Evolutionary conservation across 2,113 vertebrate genomes (phyloP), one percentile per base, ranked within the genome.

Genomic region (Stercorarius parasiticus): DNA sequence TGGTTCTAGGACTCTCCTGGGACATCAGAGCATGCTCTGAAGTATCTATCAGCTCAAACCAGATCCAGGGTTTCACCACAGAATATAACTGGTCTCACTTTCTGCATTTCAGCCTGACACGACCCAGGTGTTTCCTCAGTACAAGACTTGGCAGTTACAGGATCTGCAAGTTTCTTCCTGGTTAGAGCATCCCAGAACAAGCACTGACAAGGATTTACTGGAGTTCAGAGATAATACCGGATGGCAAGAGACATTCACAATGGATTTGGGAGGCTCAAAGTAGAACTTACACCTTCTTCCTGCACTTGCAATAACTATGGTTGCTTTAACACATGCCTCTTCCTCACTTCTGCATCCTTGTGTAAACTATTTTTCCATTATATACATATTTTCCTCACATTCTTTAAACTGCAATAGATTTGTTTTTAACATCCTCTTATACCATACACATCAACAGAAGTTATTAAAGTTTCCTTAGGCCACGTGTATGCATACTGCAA

Each of bases 401-500:
- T 19, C 52, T 90, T 62, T 78, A 26, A 92, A 55, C 26, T 32
- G 9, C 22, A 77, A 50, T 9, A 15, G 3, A 13, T 42, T 13
- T 43, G 62, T 47, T 19, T 73, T 49, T 6, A 74, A 49, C 3
- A 14, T 65, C 18, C 22, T 76, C 14, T 86, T 65, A 10, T 10
- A n/a, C 40, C 61, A 62, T 19, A 40, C 16, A 14, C 16, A 1
- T 15, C 45, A 52, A 18, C 10, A 74, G 30, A 61, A 80, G 15
- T 42, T 2, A 50, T 5, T 36, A 1, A n/a, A n/a, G 30, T 73
- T 86, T 86, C 52, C 61, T 67, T 27, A 19, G 30, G 73, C 64
- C 5, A 13, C 0, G 1, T 11, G 16, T 34, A n/a, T 64, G 40
- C 36, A n/a, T 7, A 23, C 15, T 65, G 11, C 27, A 21, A 52